Percentiles rank a stretch among this genome's conserved stretches.
phyloP scores from a whole-genome alignment of 2,797 vertebrate genomes.

The Danio tinwini region DNA sequence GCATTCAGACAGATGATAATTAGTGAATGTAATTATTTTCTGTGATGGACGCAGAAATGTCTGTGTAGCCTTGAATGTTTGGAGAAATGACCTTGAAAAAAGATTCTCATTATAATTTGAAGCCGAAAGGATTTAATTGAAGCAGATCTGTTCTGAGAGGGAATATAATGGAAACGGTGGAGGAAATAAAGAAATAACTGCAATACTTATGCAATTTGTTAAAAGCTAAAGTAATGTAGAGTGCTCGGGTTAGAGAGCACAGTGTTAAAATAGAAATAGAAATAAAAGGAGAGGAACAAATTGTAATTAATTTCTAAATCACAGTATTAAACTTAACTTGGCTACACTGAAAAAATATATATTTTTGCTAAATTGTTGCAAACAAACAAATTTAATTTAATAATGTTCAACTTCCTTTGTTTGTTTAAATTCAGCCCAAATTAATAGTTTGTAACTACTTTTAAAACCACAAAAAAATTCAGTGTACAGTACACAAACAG shows the following conservation, averaged over 20 bases:
- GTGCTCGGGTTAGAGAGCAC: neutral
- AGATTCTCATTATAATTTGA: conserved; percentile 43
- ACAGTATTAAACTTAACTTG: neutral
- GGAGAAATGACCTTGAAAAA: conserved; percentile 61
- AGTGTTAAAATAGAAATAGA: neutral
- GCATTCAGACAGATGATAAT: conserved; percentile 69
- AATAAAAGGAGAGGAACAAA: neutral
- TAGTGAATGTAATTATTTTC: conserved; percentile 63
- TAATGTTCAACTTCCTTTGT: too few species aligned
- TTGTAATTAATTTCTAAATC: neutral
- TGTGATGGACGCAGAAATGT: conserved; percentile 62
- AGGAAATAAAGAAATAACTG: neutral
- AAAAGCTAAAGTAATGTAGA: neutral
- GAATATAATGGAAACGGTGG: conserved; percentile 2
- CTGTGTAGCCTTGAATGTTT: conserved; percentile 53
- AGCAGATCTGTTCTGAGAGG: conserved; percentile 17
- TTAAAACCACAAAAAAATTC: too few species aligned
- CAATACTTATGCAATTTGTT: neutral
- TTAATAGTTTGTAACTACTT: too few species aligned
- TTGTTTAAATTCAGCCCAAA: too few species aligned
- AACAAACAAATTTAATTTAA: too few species aligned
- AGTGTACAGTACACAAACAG: too few species aligned
- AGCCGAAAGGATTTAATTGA: conserved; percentile 21
- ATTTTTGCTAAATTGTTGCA: too few species aligned
- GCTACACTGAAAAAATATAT: too few species aligned